phyloP scores from a whole-genome alignment of 2,113 vertebrate genomes.

The Petroica traversi region DNA sequence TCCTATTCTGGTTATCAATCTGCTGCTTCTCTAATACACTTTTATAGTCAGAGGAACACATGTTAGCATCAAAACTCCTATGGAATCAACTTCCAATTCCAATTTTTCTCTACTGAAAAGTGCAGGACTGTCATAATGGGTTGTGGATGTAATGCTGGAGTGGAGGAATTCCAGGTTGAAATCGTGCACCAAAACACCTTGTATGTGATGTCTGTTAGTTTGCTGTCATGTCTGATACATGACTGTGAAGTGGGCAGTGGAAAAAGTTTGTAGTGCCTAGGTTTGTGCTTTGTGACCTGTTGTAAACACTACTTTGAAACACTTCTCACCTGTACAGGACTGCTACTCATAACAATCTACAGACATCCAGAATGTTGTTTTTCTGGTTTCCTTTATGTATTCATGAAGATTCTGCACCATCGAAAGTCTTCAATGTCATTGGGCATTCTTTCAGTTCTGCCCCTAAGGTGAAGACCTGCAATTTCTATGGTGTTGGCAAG shows the following conservation, averaged over 20 bases:
- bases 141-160: background rate
- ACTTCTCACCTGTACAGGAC: background rate
- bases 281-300: background rate
- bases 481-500: background rate
- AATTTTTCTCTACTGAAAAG: background rate
- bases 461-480: background rate
- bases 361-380: background rate
- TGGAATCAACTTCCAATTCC: background rate
- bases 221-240: background rate
- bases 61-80: background rate
- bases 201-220: background rate
- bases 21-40: background rate
- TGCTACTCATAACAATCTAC: background rate
- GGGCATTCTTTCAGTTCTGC: background rate
- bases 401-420: background rate
- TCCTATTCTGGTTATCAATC: background rate
- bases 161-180: background rate
- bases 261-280: background rate
- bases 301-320: background rate
- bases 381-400: background rate
- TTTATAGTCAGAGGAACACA: background rate
- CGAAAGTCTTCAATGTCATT: background rate
- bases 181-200: background rate
- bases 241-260: background rate
- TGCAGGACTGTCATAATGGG: background rate